phyloP scores from a whole-genome alignment of 2,888 invertebrate species.

The Xestia c-nigrum region DNA sequence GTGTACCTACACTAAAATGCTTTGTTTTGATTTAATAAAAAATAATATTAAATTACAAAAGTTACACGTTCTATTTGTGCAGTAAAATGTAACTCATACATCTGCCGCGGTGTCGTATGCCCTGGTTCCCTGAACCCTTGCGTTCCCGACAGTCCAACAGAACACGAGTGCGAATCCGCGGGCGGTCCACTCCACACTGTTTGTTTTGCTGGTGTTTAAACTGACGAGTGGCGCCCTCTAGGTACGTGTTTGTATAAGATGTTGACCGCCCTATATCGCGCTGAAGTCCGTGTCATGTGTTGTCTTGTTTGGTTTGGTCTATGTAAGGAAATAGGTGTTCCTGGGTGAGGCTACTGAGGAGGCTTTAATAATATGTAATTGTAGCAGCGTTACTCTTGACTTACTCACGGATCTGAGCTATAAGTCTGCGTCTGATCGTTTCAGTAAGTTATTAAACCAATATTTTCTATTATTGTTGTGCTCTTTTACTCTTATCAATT shows the following conservation, averaged over 20 bases:
- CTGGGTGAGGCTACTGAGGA: slow-evolving; percentile 1
- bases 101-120: slow-evolving; percentile 68
- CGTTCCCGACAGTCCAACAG: slow-evolving; percentile 52
- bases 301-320: slow-evolving; percentile 53
- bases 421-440: background rate
- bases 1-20: too few relatives aligned
- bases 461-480: background rate
- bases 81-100: slow-evolving; percentile 37
- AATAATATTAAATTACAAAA: slow-evolving; percentile 29
- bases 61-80: slow-evolving; percentile 68
- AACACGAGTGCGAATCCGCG: slow-evolving; percentile 81
- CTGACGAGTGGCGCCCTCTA: slow-evolving; percentile 68
- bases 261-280: slow-evolving; percentile 60
- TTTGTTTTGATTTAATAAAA: too few relatives aligned
- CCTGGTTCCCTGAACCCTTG: slow-evolving; percentile 73
- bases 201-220: slow-evolving; percentile 84
- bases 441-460: background rate
- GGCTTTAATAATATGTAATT: too few relatives aligned
- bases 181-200: slow-evolving; percentile 81
- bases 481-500: background rate
- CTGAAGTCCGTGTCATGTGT: slow-evolving; percentile 46
- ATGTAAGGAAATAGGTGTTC: slow-evolving; percentile 41
- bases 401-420: background rate
- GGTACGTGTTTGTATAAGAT: slow-evolving; percentile 59
- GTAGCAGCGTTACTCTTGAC: background rate